Base-by-base conservation (phyloP, 2,113 vertebrate genomes). In the Platycercus adscitus region DNA sequence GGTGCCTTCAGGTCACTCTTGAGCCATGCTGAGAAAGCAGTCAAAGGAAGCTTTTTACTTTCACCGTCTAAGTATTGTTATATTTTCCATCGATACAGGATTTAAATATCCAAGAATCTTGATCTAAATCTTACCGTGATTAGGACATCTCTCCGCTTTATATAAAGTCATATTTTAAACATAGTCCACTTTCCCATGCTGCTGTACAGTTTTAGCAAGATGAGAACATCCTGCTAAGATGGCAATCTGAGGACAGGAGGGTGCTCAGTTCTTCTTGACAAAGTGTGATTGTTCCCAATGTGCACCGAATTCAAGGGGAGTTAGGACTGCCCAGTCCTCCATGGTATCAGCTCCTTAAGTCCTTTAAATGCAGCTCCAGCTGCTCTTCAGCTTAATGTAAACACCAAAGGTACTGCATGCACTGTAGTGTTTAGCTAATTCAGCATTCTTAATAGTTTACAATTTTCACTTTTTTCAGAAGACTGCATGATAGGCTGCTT, bases 1-100 rank as follows among this genome's bases (percentile, higher is more conserved):
- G 52, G 55, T 70, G 77, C 76, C 88, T 91, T 88, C 79, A 86
- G 63, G 82, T 95, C 78, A 69, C 77, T 91, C 86, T 61, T 81
- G 71, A 93, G 68, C 39, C 1, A 0, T 19, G n/a, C 25, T 66
- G 79, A 77, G 56, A 93, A 26, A 29, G 44, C 39, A 71, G 31
- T 39, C 31, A 81, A 53, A 92, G n/a, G 35, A 65, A 94, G 49
- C 19, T 44, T 96, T 91, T 92, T 71, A 41, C 24, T 86, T 86
- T 64, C 35, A 61, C n/a, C 0, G 0, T 61, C 64, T 76, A 60
- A 81, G 85, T 17, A 81, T 77, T 75, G 8, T 85, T 66, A 4
- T 26, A 80, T 52, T 60, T 64, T 65, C 33, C 41, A 85, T 73
- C 83, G 60, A 49, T 33, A 86, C 6, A 47, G 39, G 37, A 87